Conservation (phyloP, 2,113 vertebrate genomes). For the Lota lota region DNA sequence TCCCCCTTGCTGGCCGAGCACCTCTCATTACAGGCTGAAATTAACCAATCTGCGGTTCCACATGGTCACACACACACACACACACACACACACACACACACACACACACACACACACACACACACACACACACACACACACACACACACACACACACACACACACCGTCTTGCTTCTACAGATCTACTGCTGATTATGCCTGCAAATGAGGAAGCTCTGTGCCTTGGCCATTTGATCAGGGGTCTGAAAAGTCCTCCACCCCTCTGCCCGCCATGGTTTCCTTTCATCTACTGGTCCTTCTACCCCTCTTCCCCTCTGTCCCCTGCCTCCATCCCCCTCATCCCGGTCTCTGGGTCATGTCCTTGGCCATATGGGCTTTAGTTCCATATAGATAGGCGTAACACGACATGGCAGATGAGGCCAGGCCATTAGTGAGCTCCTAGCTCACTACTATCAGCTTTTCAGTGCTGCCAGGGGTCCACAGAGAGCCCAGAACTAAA, state of each 20-base stretch:
- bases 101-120: slow-evolving; percentile 12
- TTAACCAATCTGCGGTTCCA: slow-evolving; percentile 57
- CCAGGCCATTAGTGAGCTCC: slow-evolving; percentile 59
- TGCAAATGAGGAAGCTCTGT: slow-evolving; percentile 37
- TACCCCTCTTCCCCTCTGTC: slow-evolving; percentile 12
- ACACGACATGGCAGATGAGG: slow-evolving; percentile 43
- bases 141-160: slow-evolving; percentile 13
- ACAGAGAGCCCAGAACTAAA: slow-evolving; percentile 68
- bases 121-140: background rate
- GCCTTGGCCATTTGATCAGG: slow-evolving; percentile 39
- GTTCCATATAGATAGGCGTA: slow-evolving; percentile 1
- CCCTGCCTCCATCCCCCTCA: slow-evolving; percentile 2
- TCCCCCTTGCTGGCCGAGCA: slow-evolving; percentile 41
- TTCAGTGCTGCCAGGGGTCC: slow-evolving; percentile 46
- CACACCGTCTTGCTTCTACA: slow-evolving; percentile 21
- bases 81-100: slow-evolving; percentile 13
- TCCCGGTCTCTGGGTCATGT: slow-evolving; percentile 17
- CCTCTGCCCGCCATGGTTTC: slow-evolving; percentile 20
- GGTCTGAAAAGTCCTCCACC: slow-evolving; percentile 23
- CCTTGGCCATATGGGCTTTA: slow-evolving; percentile 34
- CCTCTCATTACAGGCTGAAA: slow-evolving; percentile 58
- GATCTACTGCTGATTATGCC: slow-evolving; percentile 41
- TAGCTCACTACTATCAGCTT: slow-evolving; percentile 46
- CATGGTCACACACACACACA: slow-evolving; percentile 29
- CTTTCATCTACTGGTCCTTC: background rate